phyloP scores from a whole-genome alignment of 2,888 invertebrate species.

The Colletes collaris region DNA sequence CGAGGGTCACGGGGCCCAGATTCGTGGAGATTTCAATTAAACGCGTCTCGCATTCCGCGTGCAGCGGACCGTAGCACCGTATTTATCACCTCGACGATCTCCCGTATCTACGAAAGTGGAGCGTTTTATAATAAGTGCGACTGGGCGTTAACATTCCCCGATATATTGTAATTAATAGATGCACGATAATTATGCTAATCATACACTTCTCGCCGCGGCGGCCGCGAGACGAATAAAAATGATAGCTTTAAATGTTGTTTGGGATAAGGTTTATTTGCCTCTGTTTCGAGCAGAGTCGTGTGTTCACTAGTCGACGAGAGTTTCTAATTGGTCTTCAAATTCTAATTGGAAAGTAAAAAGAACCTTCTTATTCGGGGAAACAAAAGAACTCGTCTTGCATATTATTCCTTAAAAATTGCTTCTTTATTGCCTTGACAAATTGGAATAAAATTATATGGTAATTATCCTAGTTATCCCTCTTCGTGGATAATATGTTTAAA shows the following conservation, averaged over 20 bases:
- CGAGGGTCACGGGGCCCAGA: neutral
- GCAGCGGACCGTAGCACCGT: neutral
- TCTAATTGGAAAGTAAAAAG: neutral
- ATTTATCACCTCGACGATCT: slow-evolving; percentile 21
- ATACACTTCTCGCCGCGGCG: neutral
- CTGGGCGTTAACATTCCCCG: slow-evolving; percentile 3
- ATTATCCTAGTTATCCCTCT: no score
- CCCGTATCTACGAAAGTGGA: slow-evolving; percentile 34
- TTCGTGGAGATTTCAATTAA: neutral
- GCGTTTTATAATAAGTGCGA: slow-evolving; percentile 28
- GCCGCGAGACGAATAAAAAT: no score
- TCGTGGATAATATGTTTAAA: no score
- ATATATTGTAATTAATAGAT: slow-evolving; percentile 35
- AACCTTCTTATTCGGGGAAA: no score
- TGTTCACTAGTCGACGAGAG: no score
- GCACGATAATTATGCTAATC: slow-evolving; percentile 38
- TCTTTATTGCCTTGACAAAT: no score
- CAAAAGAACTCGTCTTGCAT: no score
- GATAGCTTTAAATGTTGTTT: no score
- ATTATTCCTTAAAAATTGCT: no score
- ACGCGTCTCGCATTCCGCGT: slow-evolving; percentile 3
- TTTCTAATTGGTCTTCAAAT: neutral
- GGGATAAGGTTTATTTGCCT: no score
- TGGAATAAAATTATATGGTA: no score
- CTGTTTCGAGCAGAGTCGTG: no score